Base-by-base conservation (phyloP, 1,140 invertebrate genomes). In the Campoletis sonorensis region DNA sequence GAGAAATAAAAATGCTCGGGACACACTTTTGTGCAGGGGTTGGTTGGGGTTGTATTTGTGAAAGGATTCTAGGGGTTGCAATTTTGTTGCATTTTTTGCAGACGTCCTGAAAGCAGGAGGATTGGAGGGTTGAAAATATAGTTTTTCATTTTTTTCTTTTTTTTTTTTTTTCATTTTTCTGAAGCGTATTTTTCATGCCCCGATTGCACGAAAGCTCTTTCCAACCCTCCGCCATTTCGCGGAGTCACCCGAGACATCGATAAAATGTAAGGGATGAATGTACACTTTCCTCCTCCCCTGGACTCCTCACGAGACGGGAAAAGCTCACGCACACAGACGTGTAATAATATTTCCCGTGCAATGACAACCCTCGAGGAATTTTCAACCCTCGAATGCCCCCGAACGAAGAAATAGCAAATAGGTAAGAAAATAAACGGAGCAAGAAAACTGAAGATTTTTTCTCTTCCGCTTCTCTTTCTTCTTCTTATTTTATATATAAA, bases 161-260 rank as follows among this genome's bases (percentile, higher is more conserved):
- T 64, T 13, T 64, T 64, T 0, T 27, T 64, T 10, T 15, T 23
- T 27, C 61, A 15, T 64, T 64, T 26, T 27, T 64, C 26, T 64
- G 8, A 10, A 10, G 23, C 10, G 23, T 64, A 64, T 64, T 27
- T 64, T 64, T 64, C 61, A 64, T 64, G 1, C 23, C 61, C 23
- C 61, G 61, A 26, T 23, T 64, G 4, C 61, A 21, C 21, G 18
- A 58, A 33, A 11, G 3, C 11, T 45, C 40, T 45, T 45, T 54
- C 16, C 16, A 54, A 54, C 51, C 51, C 51, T 64, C 61, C 23
- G 26, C 61, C 61, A 64, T 64, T 64, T 64, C 26, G 61, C 61
- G 18, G 26, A 64, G 61, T 64, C 61, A 64, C 61, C 26, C 61
- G 61, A 64, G 61, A 64, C 61, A 64, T 64, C 61, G 61, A 64